phyloP scores from a whole-genome alignment of 2,113 vertebrate species.

The Caloenas nicobarica region DNA sequence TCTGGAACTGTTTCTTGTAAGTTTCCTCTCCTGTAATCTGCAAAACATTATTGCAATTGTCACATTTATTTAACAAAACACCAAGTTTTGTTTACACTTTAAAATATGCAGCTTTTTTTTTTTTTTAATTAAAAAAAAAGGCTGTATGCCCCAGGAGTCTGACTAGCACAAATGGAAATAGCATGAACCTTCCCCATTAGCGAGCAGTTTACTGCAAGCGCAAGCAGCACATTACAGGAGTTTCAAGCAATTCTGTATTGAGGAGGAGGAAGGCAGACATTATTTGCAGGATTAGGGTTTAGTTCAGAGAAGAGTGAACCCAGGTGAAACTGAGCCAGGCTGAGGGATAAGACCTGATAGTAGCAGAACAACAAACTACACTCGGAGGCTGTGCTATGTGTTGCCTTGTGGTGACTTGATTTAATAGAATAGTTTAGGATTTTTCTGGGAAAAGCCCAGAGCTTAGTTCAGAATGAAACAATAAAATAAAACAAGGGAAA shows the following conservation, averaged over 20 bases:
- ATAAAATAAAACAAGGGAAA: not conserved
- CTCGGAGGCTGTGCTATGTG: not conserved
- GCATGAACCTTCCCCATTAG: not conserved
- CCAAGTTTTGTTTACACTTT: conserved; percentile 46
- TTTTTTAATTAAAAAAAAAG: not conserved
- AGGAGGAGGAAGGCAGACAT: not conserved
- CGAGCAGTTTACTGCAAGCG: not conserved
- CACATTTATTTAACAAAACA: conserved; percentile 70
- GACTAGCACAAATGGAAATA: conserved; percentile 29
- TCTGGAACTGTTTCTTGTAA: conserved; percentile 32
- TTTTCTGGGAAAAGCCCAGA: not conserved
- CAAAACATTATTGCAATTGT: conserved; percentile 52
- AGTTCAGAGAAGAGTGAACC: not conserved
- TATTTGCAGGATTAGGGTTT: not conserved
- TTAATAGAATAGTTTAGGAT: not conserved
- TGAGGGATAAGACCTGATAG: not conserved
- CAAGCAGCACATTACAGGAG: not conserved
- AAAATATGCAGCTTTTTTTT: not conserved
- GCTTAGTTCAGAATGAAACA: not conserved
- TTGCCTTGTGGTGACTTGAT: not conserved
- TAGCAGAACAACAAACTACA: not conserved
- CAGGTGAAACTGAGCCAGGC: not conserved
- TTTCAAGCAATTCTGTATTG: not conserved
- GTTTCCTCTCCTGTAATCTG: conserved; percentile 27
- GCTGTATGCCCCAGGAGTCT: not conserved